Evolutionary conservation across 1,140 invertebrate species (phyloP).

Genomic region (Drosophila baimaii): DNA sequence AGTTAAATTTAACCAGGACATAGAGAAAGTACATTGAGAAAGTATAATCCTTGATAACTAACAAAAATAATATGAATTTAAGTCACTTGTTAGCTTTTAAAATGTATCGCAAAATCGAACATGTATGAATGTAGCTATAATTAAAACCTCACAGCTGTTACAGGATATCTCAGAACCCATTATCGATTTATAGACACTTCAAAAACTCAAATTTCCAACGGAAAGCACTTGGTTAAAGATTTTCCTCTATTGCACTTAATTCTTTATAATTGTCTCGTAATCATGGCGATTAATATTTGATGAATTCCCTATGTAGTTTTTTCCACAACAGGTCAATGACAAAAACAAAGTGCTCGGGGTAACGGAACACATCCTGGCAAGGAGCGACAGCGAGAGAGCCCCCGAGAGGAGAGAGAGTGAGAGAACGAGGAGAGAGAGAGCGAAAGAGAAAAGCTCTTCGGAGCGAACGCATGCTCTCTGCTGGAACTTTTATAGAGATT

Average conservation of each 20-base stretch:
- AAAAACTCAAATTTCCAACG: neutral
- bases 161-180: conserved; percentile 1
- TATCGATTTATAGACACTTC: conserved; percentile 5
- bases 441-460: conserved; percentile 51
- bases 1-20: neutral
- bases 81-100: neutral
- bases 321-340: conserved; percentile 79
- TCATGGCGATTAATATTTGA: conserved; percentile 37
- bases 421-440: neutral
- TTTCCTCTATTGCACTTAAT: neutral
- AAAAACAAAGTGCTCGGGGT: conserved; percentile 64
- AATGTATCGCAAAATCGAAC: neutral
- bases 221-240: neutral
- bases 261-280: conserved; percentile 13
- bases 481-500: conserved; percentile 73
- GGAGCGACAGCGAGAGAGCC: conserved; percentile 9
- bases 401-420: conserved; percentile 18
- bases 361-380: conserved; percentile 50
- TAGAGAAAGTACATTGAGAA: neutral
- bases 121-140: neutral
- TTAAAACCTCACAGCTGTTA: conserved; percentile 19
- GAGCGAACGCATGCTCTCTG: conserved; percentile 64
- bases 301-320: conserved; percentile 32
- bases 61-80: neutral
- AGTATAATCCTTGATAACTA: neutral